phyloP scores from a whole-genome alignment of 2,888 invertebrate genomes.

The Leucozona laternaria region DNA sequence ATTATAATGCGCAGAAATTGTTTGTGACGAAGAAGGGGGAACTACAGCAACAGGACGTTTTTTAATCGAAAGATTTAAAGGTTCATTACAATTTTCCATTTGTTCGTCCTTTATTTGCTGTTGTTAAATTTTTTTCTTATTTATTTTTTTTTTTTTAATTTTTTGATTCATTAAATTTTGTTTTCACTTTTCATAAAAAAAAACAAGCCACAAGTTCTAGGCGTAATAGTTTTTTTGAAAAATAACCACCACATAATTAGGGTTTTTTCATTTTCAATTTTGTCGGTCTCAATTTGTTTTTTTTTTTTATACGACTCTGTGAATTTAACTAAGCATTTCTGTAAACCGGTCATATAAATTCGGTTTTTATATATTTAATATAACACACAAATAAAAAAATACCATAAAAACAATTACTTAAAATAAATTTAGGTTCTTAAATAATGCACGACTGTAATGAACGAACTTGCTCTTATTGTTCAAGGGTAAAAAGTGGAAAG shows the following conservation, averaged over 20 bases:
- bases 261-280: not conserved
- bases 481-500: no score
- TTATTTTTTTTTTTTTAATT: not conserved
- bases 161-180: not conserved
- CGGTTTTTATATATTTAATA: not conserved
- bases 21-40: conserved; percentile 82
- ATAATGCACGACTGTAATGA: no score
- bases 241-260: not conserved
- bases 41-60: conserved; percentile 85
- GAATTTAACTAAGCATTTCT: not conserved
- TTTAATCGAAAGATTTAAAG: conserved; percentile 84
- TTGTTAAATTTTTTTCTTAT: conserved; percentile 11
- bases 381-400: not conserved
- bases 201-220: not conserved
- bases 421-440: not conserved
- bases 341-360: not conserved
- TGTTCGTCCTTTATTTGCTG: conserved; percentile 65
- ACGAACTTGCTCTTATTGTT: no score
- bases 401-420: not conserved
- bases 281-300: not conserved
- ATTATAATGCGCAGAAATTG: conserved; percentile 66
- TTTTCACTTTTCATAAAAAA: conserved; percentile 1
- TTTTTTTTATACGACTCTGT: not conserved
- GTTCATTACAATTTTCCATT: conserved; percentile 81
- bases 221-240: not conserved